phyloP scores from a whole-genome alignment of 2,113 vertebrate genomes.

The Hymenochirus boettgeri region DNA sequence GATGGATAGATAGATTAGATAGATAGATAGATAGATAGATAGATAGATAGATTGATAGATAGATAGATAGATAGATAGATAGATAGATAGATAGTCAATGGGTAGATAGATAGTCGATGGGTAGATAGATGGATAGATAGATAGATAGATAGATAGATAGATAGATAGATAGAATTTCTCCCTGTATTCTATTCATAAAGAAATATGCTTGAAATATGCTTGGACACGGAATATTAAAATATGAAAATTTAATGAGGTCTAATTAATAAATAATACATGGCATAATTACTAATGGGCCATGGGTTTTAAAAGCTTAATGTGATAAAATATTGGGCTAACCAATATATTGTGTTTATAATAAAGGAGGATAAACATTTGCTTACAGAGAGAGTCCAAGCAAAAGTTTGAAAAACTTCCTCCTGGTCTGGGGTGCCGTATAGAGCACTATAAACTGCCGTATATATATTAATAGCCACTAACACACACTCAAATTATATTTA shows the following conservation, averaged over 20 bases:
- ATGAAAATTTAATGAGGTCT: constrained; percentile 69
- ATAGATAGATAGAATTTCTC: too few relatives aligned
- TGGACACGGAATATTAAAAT: constrained; percentile 78
- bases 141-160: too few relatives aligned
- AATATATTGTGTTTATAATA: constrained; percentile 59
- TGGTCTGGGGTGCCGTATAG: neutral
- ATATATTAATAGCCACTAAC: constrained; percentile 16
- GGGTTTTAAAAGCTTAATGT: constrained; percentile 76
- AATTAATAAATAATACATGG: constrained; percentile 90
- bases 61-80: too few relatives aligned
- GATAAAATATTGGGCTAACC: constrained; percentile 76
- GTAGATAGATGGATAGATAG: too few relatives aligned
- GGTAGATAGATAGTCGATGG: too few relatives aligned
- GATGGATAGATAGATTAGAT: too few relatives aligned
- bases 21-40: too few relatives aligned
- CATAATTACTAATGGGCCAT: constrained; percentile 91
- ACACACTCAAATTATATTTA: neutral
- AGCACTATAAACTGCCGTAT: constrained; percentile 3
- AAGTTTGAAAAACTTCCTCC: neutral
- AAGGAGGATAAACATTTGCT: constrained; percentile 5
- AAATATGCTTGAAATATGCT: constrained; percentile 73
- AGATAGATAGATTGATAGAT: too few relatives aligned
- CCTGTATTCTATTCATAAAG: too few relatives aligned
- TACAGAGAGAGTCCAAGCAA: neutral
- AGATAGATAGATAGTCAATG: too few relatives aligned